A percentile compares a stretch with the other conserved stretches of the same genome.
Conservation (phyloP, 2,113 vertebrate species). For the Mirounga angustirostris region DNA sequence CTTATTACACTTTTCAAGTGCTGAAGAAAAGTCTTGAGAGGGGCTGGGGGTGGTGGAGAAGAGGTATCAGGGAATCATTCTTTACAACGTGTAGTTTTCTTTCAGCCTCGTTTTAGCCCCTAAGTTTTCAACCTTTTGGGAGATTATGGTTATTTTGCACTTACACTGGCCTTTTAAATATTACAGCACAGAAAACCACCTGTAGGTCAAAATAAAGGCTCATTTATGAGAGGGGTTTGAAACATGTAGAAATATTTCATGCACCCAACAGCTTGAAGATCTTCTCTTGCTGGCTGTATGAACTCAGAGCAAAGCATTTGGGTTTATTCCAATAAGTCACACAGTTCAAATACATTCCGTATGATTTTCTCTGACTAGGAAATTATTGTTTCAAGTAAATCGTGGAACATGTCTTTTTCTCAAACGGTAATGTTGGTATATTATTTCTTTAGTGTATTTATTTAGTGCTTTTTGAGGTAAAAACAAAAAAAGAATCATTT, state of each 20-base stretch:
- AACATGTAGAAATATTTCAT: slow-evolving; percentile 2
- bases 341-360: neutral
- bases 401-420: slow-evolving; percentile 19
- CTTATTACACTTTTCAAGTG: neutral
- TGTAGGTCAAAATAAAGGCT: slow-evolving; percentile 36
- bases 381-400: slow-evolving; percentile 22
- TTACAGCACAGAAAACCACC: neutral
- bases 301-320: slow-evolving; percentile 51
- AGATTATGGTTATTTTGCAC: neutral
- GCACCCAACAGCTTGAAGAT: neutral
- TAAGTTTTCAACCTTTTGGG: neutral
- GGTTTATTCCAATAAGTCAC: neutral
- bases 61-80: neutral
- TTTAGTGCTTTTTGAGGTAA: neutral
- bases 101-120: neutral
- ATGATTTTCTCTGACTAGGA: slow-evolving; percentile 34
- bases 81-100: neutral
- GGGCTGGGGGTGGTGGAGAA: neutral
- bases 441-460: slow-evolving; percentile 43
- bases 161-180: slow-evolving; percentile 18
- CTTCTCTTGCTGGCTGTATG: neutral
- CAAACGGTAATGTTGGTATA: slow-evolving; percentile 12
- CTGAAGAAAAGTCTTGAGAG: neutral
- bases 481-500: neutral
- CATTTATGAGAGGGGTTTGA: slow-evolving; percentile 28